These are phyloP conservation scores for Magallana nippona DNA, from an alignment of 2,888 invertebrate genomes.

Conservation along the genomic window DNA sequence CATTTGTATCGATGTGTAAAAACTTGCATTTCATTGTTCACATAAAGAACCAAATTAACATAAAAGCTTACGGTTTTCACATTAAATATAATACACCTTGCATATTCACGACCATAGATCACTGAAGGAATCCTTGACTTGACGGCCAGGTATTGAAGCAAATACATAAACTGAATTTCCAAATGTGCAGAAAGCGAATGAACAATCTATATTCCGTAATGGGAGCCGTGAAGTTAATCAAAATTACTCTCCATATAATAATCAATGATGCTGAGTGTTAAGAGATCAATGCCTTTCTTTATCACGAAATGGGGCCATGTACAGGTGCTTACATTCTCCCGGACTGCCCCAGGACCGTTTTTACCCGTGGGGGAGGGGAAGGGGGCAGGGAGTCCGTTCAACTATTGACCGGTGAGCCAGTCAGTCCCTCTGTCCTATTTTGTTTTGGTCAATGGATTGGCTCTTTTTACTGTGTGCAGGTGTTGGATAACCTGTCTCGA, in stretches of 20 bases:
- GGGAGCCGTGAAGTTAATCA: not conserved
- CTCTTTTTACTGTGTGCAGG: constrained; percentile 12
- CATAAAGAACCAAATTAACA: constrained; percentile 10
- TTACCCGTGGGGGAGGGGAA: not conserved
- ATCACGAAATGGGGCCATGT: not conserved
- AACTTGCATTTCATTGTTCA: constrained; percentile 24
- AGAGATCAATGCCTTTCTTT: not conserved
- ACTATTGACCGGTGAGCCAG: constrained; percentile 18
- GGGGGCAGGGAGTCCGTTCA: constrained; percentile 1
- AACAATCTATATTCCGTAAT: constrained; percentile 19
- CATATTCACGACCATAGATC: constrained; percentile 14
- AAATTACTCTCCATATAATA: constrained; percentile 2
- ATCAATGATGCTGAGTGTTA: constrained; percentile 1
- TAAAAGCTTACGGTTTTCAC: constrained; percentile 6
- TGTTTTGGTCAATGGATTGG: constrained; percentile 24
- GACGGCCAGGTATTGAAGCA: constrained; percentile 8
- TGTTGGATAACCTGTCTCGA: constrained; percentile 10
- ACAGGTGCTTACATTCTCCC: not conserved
- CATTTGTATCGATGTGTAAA: constrained; percentile 23
- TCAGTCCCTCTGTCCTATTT: not conserved
- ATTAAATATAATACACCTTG: not conserved
- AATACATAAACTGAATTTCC: not conserved
- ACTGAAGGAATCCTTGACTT: not conserved
- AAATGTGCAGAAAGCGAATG: constrained; percentile 23
- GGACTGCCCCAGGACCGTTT: not conserved